These are phyloP conservation scores for Hirtodrosophila histrioides DNA, from an alignment of 2,888 invertebrate species.

Conservation along the genomic window DNA sequence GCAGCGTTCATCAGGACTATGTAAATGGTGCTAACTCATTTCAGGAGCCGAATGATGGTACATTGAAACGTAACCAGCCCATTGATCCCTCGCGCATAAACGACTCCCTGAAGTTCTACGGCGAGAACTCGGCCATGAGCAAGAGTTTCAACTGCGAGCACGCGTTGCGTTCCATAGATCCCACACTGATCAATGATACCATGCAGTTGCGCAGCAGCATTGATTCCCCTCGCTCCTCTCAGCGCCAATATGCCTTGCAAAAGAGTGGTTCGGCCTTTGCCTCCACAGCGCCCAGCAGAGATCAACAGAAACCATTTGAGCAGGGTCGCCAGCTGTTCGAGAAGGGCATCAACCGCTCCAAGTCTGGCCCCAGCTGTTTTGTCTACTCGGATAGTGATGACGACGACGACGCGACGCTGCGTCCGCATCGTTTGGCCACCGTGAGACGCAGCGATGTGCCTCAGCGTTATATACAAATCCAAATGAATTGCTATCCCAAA, in stretches of 20 bases:
- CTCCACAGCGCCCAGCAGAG: constrained; percentile 49
- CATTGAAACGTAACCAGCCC: constrained; percentile 84
- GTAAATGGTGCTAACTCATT: constrained; percentile 84
- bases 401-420: constrained; percentile 79
- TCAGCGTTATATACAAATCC: constrained; percentile 82
- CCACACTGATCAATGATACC: constrained; percentile 82
- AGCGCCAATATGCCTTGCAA: constrained; percentile 81
- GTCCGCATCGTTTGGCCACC: constrained; percentile 81
- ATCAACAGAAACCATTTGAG: constrained; percentile 54
- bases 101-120: constrained; percentile 84
- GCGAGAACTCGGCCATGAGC: constrained; percentile 84
- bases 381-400: constrained; percentile 83
- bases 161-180: constrained; percentile 83
- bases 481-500: constrained; percentile 84
- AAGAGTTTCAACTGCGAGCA: constrained; percentile 84
- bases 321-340: constrained; percentile 79
- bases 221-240: constrained; percentile 68
- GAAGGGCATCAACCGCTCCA: constrained; percentile 84
- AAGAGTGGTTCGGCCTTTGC: constrained; percentile 83
- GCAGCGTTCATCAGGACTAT: constrained; percentile 84
- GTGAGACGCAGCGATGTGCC: constrained; percentile 82
- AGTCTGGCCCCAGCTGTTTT: constrained; percentile 84
- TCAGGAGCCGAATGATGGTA: constrained; percentile 82
- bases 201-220: constrained; percentile 75
- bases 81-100: constrained; percentile 85